Conservation (phyloP, 2,888 invertebrate species). For the Plutella xylostella region DNA sequence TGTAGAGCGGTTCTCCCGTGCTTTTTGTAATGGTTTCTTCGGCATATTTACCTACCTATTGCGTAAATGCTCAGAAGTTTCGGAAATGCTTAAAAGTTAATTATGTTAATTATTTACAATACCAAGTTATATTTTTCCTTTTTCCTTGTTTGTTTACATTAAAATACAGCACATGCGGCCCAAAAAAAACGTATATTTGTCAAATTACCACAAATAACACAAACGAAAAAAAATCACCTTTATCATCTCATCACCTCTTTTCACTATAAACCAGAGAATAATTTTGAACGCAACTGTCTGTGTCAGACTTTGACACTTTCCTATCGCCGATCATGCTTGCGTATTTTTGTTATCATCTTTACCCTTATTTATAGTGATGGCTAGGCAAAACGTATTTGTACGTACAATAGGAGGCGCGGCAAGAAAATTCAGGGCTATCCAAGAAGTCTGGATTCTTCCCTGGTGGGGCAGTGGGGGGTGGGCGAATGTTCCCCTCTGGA, state of each 20-base stretch:
- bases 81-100: background rate
- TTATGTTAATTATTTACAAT: background rate
- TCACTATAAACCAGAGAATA: background rate
- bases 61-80: background rate
- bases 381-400: slow-evolving; percentile 45
- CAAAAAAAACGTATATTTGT: too few species aligned
- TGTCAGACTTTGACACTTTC: background rate
- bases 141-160: background rate
- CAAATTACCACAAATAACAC: background rate
- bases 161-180: too few species aligned
- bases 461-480: slow-evolving; percentile 55
- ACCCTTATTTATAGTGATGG: slow-evolving; percentile 41
- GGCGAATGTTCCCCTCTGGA: slow-evolving; percentile 44
- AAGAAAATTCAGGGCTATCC: slow-evolving; percentile 45
- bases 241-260: background rate
- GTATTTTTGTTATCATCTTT: background rate
- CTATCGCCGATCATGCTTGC: background rate
- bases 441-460: slow-evolving; percentile 56
- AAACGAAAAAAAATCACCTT: background rate
- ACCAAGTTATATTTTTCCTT: background rate
- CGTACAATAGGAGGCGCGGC: slow-evolving; percentile 41
- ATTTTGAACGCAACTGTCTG: background rate
- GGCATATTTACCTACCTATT: too few species aligned
- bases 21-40: slow-evolving; percentile 42
- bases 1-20: slow-evolving; percentile 52